phyloP scores from a whole-genome alignment of 1,140 invertebrate genomes.

The Melitaea cinxia region DNA sequence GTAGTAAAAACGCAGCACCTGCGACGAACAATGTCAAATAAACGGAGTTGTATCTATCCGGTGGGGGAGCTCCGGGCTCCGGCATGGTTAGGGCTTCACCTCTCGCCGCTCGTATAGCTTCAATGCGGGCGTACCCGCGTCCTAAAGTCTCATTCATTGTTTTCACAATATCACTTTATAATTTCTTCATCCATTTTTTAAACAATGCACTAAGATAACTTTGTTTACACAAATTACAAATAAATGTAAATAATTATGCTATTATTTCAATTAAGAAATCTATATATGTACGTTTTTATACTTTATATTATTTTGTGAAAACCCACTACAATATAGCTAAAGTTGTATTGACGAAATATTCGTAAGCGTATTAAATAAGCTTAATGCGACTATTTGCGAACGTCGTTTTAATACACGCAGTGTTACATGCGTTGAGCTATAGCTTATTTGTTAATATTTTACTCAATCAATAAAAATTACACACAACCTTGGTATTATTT shows the following conservation, averaged over 20 bases:
- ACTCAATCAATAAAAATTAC: neutral
- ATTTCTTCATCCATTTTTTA: constrained; percentile 26
- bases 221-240: neutral
- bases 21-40: constrained; percentile 91
- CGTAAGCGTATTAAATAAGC: too few species aligned
- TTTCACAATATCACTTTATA: constrained; percentile 43
- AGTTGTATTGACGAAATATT: too few species aligned
- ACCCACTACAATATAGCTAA: too few species aligned
- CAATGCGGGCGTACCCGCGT: constrained; percentile 84
- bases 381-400: too few species aligned
- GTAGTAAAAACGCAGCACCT: constrained; percentile 94
- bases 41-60: constrained; percentile 89
- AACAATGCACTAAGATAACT: neutral
- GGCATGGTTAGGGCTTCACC: constrained; percentile 73
- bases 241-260: too few species aligned
- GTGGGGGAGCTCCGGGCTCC: constrained; percentile 83
- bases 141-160: constrained; percentile 86
- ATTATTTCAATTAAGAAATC: too few species aligned
- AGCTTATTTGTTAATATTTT: neutral
- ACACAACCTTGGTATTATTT: neutral
- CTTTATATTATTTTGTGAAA: too few species aligned
- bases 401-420: too few species aligned
- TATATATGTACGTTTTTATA: too few species aligned
- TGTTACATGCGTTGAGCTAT: too few species aligned
- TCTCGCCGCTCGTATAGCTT: constrained; percentile 65